These are phyloP conservation scores for Pachliopta kotzebuea DNA, from an alignment of 2,888 invertebrate genomes.

Conservation along the genomic window DNA sequence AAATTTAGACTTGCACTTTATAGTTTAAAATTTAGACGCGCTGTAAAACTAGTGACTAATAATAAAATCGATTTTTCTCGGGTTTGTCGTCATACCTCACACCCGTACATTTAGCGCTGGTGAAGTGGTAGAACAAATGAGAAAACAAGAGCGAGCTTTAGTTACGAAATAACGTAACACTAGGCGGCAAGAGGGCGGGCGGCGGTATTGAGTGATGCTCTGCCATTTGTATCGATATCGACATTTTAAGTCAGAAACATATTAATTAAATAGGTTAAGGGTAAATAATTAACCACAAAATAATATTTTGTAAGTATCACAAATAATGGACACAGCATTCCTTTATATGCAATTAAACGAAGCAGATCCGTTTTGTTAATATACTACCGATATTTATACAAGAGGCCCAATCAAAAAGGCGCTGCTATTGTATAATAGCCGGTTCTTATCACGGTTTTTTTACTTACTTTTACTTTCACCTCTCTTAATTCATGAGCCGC, in stretches of 20 bases:
- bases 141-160: slow-evolving; percentile 33
- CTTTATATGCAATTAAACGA: too few species aligned
- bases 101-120: slow-evolving; percentile 14
- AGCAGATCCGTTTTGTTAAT: too few species aligned
- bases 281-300: too few species aligned
- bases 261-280: too few species aligned
- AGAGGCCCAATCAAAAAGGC: too few species aligned
- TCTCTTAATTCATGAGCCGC: too few species aligned
- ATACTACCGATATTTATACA: too few species aligned
- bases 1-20: not conserved
- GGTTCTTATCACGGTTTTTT: too few species aligned
- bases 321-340: too few species aligned
- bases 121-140: slow-evolving; percentile 18
- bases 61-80: slow-evolving; percentile 25
- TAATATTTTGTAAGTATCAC: too few species aligned
- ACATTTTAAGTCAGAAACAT: not conserved
- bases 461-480: too few species aligned
- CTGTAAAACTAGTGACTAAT: not conserved
- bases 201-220: slow-evolving; percentile 26
- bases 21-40: not conserved
- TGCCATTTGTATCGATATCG: slow-evolving; percentile 26
- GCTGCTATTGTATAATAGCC: too few species aligned
- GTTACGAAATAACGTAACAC: slow-evolving; percentile 43
- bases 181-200: slow-evolving; percentile 32
- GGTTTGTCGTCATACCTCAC: slow-evolving; percentile 16